Base-by-base conservation (phyloP, 2,797 vertebrate genomes). In the Chloroceryle amazona region DNA sequence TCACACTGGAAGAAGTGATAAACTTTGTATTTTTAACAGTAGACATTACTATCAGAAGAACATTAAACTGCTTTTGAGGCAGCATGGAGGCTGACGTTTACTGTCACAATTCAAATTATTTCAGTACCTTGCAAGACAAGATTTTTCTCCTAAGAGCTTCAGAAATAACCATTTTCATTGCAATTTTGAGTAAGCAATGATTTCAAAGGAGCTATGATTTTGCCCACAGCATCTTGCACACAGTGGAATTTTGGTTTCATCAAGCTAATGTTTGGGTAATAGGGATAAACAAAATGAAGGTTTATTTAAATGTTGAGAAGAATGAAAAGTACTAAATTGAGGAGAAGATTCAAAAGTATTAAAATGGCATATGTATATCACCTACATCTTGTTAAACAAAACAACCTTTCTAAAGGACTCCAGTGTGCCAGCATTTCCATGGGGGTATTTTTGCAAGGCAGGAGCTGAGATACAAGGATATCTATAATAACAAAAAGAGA, bases 11-110 rank as follows among this genome's bases (percentile, higher is more conserved):
- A 90, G 44, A 91, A 84, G 8, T 55, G 51, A 80, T 73, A 82
- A 47, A 85, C 39, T 89, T 85, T 42, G 47, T 86, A 67, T 70
- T 33, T 72, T 79, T 76, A 61, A 71, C 47, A 85, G 52, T 63
- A 95, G 42, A 82, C 19, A 90, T 85, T 68, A 84, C 33, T 71
- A 86, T 58, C 41, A 79, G 47, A 84, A 95, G 39, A 81, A 33
- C 15, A 76, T 70, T 88, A 81, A 81, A 52, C 44, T 57, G 37
- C 44, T 93, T 90, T 90, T 52, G 25, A 84, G 41, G 60, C 31
- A 80, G 13, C 66, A 66, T 35, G 17, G 55, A 94, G 13, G 28
- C 18, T 88, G 83, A 22, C 18, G 70, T 79, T 86, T 16, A 65
- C 35, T 51, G 37, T 47, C 42, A 54, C 12, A 44, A 58, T 83